Percentiles rank a stretch among this genome's conserved stretches.
Evolutionary conservation across 2,888 invertebrate species (phyloP).

Genomic region (Cryptus viduatorius): DNA sequence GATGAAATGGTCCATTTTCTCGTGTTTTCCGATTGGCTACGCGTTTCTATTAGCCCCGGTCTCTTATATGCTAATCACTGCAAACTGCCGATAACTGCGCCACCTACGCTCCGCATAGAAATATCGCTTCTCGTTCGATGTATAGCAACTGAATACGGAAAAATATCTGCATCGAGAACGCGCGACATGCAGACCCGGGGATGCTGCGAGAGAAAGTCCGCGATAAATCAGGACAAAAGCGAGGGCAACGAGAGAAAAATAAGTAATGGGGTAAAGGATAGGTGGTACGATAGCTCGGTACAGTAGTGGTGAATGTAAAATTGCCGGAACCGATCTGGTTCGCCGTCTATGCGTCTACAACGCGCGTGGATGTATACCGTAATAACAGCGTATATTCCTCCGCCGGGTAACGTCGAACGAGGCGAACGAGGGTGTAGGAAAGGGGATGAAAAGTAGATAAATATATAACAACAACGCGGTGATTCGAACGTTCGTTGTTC

Average conservation of each 20-base stretch:
- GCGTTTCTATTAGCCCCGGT: no score
- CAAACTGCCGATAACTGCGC: background rate
- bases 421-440: slow-evolving; percentile 69
- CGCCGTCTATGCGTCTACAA: slow-evolving; percentile 70
- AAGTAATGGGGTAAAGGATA: slow-evolving; percentile 79
- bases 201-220: slow-evolving; percentile 3
- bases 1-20: no score
- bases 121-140: background rate
- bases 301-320: slow-evolving; percentile 81
- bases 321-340: slow-evolving; percentile 84
- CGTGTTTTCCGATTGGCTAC: no score
- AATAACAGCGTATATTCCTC: slow-evolving; percentile 75
- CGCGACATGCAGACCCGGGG: background rate
- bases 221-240: slow-evolving; percentile 50
- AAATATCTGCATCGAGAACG: slow-evolving; percentile 7
- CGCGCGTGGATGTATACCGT: slow-evolving; percentile 21
- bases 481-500: slow-evolving; percentile 64
- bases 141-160: background rate
- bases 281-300: slow-evolving; percentile 76
- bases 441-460: slow-evolving; percentile 65
- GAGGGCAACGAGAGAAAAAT: slow-evolving; percentile 59
- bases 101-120: background rate
- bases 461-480: slow-evolving; percentile 69
- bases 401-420: slow-evolving; percentile 65
- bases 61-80: background rate